These are phyloP conservation scores for Subacronicta megacephala DNA, from an alignment of 2,888 invertebrate genomes.

Conservation along the genomic window DNA sequence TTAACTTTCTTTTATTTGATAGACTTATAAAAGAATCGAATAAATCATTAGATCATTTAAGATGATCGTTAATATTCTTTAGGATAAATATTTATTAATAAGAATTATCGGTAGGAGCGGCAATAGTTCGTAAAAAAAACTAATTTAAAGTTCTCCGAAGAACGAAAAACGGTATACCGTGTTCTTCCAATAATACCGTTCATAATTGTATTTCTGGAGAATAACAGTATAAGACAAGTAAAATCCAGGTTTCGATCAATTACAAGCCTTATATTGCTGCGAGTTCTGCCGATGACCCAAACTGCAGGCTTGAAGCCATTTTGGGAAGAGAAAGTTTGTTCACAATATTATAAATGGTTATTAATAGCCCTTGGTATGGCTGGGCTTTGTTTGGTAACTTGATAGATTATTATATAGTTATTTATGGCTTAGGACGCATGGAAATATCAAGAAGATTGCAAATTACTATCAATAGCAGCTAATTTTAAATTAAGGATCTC, in stretches of 20 bases:
- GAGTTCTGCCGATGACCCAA: conserved; percentile 39
- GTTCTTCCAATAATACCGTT: conserved; percentile 3
- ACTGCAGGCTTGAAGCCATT: conserved; percentile 49
- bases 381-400: conserved; percentile 52
- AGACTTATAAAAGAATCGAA: too few species aligned
- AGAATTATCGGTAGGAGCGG: too few species aligned
- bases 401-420: conserved; percentile 28
- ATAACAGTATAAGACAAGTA: conserved; percentile 27
- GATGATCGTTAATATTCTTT: too few species aligned
- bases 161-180: neutral
- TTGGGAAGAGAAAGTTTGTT: conserved; percentile 62
- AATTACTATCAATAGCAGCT: too few species aligned
- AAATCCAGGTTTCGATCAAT: conserved; percentile 43
- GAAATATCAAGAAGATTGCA: neutral
- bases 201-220: conserved; percentile 28
- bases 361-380: conserved; percentile 62
- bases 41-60: too few species aligned
- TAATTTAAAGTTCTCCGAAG: neutral
- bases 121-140: too few species aligned
- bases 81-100: too few species aligned
- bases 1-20: too few species aligned
- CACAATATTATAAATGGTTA: conserved; percentile 71
- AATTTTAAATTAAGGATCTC: too few species aligned
- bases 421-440: conserved; percentile 3
- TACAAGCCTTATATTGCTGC: conserved; percentile 49